phyloP scores from a whole-genome alignment of 2,113 vertebrate genomes.

The Todiramphus chloris region DNA sequence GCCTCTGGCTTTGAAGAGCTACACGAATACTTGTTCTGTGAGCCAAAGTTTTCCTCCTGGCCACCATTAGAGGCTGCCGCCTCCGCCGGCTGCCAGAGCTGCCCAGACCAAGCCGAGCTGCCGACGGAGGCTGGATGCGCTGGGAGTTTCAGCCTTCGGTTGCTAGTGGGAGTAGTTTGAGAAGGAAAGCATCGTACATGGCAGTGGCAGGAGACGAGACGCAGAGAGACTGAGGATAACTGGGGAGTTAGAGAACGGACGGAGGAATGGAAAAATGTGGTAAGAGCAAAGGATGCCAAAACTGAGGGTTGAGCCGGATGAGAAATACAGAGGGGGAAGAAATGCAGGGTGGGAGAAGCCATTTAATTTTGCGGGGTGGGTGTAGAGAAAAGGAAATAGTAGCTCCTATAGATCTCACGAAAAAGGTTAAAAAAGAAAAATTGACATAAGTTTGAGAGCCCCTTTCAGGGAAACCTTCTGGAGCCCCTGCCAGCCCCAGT shows the following conservation, averaged over 20 bases:
- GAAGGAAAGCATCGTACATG: neutral
- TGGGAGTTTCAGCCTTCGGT: neutral
- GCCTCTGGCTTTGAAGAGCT: neutral
- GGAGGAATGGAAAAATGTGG: constrained; percentile 66
- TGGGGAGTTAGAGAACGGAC: constrained; percentile 39
- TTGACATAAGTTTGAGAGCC: neutral
- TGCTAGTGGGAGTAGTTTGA: neutral
- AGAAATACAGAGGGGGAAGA: neutral
- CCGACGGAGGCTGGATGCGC: neutral
- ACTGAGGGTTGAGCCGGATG: neutral
- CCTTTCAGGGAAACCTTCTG: neutral
- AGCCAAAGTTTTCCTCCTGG: neutral
- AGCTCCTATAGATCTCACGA: neutral
- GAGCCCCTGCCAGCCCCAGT: too few relatives aligned
- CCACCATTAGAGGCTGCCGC: constrained; percentile 23
- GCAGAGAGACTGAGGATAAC: constrained; percentile 47
- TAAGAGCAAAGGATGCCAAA: constrained; percentile 11
- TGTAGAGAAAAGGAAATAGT: neutral
- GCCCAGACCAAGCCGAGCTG: neutral
- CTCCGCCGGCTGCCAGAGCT: neutral
- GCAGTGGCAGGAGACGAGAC: neutral
- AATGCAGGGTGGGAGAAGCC: neutral
- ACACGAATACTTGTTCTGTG: neutral
- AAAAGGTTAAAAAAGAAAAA: neutral
- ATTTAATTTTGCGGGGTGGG: neutral